These are phyloP conservation scores for Botia almorhae DNA, from an alignment of 2,797 vertebrate genomes.

Conservation along the genomic window DNA sequence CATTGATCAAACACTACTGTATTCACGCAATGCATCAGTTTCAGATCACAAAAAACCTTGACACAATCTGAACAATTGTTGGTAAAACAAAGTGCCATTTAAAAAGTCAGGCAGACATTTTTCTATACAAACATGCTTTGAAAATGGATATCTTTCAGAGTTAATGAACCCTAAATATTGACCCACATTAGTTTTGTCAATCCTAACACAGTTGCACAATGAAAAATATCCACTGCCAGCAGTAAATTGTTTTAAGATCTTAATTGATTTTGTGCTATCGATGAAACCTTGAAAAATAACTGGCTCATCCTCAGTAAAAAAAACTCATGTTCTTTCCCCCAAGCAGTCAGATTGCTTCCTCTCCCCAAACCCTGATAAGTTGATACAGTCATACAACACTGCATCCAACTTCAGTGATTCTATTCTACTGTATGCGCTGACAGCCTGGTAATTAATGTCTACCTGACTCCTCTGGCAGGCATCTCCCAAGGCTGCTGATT, in stretches of 20 bases:
- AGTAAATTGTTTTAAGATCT: slow-evolving; percentile 15
- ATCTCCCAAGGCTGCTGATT: slow-evolving; percentile 72
- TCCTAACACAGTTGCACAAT: neutral
- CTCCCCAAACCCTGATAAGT: slow-evolving; percentile 38
- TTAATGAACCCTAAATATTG: slow-evolving; percentile 17
- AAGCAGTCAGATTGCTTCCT: slow-evolving; percentile 57
- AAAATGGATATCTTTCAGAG: neutral
- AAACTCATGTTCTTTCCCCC: slow-evolving; percentile 61
- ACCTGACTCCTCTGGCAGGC: slow-evolving; percentile 57
- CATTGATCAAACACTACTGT: neutral
- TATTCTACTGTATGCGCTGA: slow-evolving; percentile 53
- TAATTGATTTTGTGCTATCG: slow-evolving; percentile 44
- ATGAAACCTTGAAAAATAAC: slow-evolving; percentile 32
- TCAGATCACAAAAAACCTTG: slow-evolving; percentile 8
- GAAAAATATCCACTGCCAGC: neutral
- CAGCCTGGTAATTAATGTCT: slow-evolving; percentile 70
- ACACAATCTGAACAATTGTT: neutral
- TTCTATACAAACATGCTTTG: neutral
- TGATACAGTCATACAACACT: slow-evolving; percentile 64
- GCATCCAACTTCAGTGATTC: slow-evolving; percentile 58
- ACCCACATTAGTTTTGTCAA: slow-evolving; percentile 1
- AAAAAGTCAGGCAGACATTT: slow-evolving; percentile 7
- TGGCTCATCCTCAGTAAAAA: slow-evolving; percentile 10
- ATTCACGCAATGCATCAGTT: neutral
- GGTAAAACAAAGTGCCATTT: neutral